Conservation (phyloP, 1,140 invertebrate species). For the Sesamia nonagrioides region DNA sequence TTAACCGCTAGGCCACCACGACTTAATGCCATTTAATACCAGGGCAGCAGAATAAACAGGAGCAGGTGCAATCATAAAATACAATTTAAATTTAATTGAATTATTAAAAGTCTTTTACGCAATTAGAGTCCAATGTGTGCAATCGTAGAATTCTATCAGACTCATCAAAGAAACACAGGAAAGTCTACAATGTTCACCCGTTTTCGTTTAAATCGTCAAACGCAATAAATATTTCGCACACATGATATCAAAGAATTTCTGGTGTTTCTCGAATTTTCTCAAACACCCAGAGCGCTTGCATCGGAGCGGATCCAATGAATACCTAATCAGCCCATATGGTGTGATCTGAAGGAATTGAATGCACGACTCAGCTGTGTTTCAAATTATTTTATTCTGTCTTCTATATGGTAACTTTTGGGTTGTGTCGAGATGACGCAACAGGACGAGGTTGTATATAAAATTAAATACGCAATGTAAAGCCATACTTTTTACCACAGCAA, state of each 20-base stretch:
- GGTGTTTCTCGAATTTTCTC: conserved; percentile 22
- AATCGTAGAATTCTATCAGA: no score
- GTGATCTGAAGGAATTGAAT: conserved; percentile 37
- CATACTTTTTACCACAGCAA: no score
- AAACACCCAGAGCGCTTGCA: conserved; percentile 12
- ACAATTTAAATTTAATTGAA: no score
- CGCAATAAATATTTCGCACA: conserved; percentile 20
- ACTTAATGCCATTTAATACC: no score
- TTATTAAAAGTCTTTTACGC: no score
- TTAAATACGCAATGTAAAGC: no score
- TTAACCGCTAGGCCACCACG: no score
- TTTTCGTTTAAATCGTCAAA: background rate
- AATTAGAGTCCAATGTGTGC: no score
- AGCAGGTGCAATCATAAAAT: no score
- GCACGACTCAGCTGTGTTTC: conserved; percentile 18
- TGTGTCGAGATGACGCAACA: no score
- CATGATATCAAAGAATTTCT: conserved; percentile 19
- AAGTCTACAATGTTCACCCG: background rate
- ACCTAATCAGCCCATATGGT: conserved; percentile 25
- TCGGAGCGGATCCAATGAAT: conserved; percentile 38
- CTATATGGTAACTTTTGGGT: conserved; percentile 10
- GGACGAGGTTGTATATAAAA: no score
- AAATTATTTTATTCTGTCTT: conserved; percentile 27
- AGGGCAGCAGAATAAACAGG: no score
- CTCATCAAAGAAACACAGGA: background rate